Percentiles rank a stretch among this genome's conserved stretches.
phyloP scores from a whole-genome alignment of 2,888 invertebrate genomes.

The Phragmatobia fuliginosa region DNA sequence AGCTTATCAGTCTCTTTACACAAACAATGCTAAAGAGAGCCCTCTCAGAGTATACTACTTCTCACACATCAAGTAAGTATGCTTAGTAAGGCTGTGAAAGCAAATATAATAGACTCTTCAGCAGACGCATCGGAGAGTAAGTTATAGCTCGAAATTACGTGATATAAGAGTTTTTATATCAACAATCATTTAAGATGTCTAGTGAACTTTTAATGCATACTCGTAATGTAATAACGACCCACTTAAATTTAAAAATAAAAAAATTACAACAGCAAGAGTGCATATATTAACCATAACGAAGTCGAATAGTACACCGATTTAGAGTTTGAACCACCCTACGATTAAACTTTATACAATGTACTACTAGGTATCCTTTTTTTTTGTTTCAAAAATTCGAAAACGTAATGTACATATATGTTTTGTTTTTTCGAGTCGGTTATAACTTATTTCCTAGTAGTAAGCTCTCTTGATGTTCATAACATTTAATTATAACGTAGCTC shows the following conservation, averaged over 20 bases:
- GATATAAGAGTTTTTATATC: too few species aligned
- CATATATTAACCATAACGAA: neutral
- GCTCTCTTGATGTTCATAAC: neutral
- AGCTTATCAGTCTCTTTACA: too few species aligned
- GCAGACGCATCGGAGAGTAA: too few species aligned
- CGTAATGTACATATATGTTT: neutral
- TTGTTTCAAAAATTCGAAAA: too few species aligned
- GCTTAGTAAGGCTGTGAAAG: too few species aligned
- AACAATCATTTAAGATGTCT: neutral
- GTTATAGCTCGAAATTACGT: too few species aligned
- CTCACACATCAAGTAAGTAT: too few species aligned
- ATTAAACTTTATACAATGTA: too few species aligned
- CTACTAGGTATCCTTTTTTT: neutral
- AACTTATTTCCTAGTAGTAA: neutral
- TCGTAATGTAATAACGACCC: neutral
- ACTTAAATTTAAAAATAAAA: neutral
- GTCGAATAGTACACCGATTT: constrained; percentile 5
- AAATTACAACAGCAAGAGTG: neutral
- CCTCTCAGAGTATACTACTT: too few species aligned
- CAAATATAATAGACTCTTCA: too few species aligned
- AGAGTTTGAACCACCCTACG: neutral
- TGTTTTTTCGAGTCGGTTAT: neutral
- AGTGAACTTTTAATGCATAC: neutral
- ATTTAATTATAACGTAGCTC: constrained; percentile 8
- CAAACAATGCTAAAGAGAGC: too few species aligned